Conservation (phyloP, 2,113 vertebrate genomes). For the Pycnonotus jocosus region DNA sequence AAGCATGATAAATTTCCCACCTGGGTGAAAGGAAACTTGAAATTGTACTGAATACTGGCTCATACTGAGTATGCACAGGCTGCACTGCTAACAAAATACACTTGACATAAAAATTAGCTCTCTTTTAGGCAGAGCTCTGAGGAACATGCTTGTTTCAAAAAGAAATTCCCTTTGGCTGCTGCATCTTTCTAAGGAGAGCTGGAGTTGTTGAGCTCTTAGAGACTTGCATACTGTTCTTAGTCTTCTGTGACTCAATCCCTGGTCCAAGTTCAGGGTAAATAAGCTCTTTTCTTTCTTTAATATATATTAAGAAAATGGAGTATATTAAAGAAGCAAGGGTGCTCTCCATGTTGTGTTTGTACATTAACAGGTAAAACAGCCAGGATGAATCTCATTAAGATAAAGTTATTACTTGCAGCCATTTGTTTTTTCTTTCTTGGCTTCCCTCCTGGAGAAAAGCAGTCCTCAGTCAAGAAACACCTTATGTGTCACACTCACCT, state of each 20-base stretch:
- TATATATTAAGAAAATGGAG: neutral
- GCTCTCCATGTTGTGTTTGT: neutral
- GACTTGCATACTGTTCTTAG: neutral
- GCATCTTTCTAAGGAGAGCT: neutral
- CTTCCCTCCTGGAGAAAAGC: neutral
- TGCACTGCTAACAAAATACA: neutral
- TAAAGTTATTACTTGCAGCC: neutral
- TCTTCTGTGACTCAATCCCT: neutral
- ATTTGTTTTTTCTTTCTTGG: neutral
- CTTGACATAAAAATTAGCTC: neutral
- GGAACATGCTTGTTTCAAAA: neutral
- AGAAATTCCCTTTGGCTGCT: neutral
- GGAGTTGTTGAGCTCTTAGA: neutral
- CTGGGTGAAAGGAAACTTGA: neutral
- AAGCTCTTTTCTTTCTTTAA: neutral
- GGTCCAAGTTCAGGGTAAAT: neutral
- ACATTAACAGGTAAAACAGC: neutral
- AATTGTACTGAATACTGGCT: neutral
- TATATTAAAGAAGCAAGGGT: neutral
- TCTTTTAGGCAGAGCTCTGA: conserved; percentile 2
- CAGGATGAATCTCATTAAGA: neutral
- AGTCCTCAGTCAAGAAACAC: neutral
- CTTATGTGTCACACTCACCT: neutral
- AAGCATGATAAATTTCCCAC: conserved; percentile 57
- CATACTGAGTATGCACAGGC: neutral